Percentiles rank a stretch among this genome's conserved stretches.
phyloP scores from a whole-genome alignment of 2,888 invertebrate species.

The Diploptera punctata region DNA sequence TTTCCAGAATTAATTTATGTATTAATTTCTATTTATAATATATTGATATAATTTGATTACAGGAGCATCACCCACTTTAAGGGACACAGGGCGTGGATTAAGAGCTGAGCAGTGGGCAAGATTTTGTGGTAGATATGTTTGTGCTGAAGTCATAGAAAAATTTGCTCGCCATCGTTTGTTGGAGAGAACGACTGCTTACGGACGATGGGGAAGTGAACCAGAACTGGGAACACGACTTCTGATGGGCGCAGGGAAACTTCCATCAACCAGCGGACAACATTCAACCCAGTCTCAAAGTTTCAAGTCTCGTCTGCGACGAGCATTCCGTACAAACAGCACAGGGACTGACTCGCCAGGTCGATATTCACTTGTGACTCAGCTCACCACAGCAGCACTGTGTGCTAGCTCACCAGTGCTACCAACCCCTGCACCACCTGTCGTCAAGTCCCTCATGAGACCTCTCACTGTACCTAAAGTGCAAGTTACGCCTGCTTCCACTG shows the following conservation, averaged over 20 bases:
- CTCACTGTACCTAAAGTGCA: constrained; percentile 58
- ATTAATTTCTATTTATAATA: too few relatives aligned
- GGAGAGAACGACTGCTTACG: constrained; percentile 61
- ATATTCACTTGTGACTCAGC: constrained; percentile 58
- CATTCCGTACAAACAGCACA: constrained; percentile 60
- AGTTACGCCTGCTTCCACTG: constrained; percentile 33
- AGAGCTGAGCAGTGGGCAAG: constrained; percentile 78
- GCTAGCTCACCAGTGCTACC: constrained; percentile 66
- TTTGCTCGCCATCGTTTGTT: constrained; percentile 64
- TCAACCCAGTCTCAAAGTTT: constrained; percentile 53
- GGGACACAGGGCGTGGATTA: constrained; percentile 71
- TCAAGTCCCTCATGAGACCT: constrained; percentile 63
- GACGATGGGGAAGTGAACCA: constrained; percentile 67
- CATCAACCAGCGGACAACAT: constrained; percentile 9
- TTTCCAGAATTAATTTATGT: too few relatives aligned
- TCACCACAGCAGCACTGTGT: constrained; percentile 66
- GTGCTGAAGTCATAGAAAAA: constrained; percentile 74
- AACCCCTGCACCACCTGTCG: constrained; percentile 59
- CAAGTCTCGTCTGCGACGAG: constrained; percentile 62
- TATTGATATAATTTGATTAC: constrained; percentile 41
- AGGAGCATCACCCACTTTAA: constrained; percentile 73
- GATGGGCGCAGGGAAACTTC: constrained; percentile 21
- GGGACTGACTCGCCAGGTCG: constrained; percentile 48
- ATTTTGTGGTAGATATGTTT: constrained; percentile 72
- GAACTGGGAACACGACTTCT: constrained; percentile 58